Percentiles rank a stretch among this genome's conserved stretches.
Evolutionary conservation across 2,113 vertebrate species (phyloP).

Genomic region (Acrocephalus kingi): DNA sequence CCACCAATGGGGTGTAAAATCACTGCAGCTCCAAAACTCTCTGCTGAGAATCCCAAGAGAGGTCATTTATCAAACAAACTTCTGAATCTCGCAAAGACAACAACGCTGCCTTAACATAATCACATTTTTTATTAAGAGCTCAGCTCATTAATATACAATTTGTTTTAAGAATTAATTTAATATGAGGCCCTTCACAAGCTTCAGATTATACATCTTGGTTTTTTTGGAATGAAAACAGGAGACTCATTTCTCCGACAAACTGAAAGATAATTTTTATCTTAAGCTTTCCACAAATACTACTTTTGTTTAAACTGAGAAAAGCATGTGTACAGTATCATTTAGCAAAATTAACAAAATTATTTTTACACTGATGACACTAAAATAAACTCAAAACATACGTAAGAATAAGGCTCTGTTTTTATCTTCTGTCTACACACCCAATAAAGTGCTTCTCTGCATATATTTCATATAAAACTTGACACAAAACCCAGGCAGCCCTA

Average conservation of each 20-base stretch:
- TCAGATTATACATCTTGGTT: neutral
- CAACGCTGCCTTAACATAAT: neutral
- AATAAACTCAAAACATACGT: conserved; percentile 56
- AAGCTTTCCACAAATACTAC: conserved; percentile 43
- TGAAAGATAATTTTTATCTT: neutral
- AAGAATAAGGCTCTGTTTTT: neutral
- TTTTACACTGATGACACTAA: conserved; percentile 17
- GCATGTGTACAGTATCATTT: conserved; percentile 1
- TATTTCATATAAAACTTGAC: neutral
- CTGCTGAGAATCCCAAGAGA: neutral
- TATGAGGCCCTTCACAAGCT: neutral
- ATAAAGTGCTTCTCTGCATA: neutral
- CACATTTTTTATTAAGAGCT: neutral
- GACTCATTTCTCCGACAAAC: neutral
- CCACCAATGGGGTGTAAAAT: neutral
- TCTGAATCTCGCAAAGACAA: neutral
- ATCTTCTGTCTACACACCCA: neutral
- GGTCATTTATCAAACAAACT: neutral
- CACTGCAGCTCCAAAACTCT: neutral
- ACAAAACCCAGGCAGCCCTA: neutral
- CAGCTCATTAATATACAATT: neutral
- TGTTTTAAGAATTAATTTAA: neutral
- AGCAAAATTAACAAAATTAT: conserved; percentile 38
- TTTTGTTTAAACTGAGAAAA: conserved; percentile 19
- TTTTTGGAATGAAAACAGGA: neutral